Evolutionary conservation across 2,888 invertebrate species (phyloP).

Genomic region (Caenorhabditis sp.): DNA sequence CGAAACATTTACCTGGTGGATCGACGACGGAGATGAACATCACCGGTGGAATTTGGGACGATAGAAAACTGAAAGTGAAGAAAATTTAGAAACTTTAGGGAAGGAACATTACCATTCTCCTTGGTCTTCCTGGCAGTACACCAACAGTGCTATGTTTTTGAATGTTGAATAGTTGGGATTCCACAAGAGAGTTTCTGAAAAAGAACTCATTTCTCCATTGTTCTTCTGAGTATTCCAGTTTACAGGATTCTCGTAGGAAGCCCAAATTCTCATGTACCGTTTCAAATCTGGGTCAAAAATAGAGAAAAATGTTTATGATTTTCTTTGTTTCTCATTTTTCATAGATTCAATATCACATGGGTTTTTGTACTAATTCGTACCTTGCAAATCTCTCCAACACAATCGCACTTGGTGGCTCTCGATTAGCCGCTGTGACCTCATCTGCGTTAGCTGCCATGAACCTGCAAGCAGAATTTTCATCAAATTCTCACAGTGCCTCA

Average conservation of each 20-base stretch:
- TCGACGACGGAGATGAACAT: constrained; percentile 19
- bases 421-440: constrained; percentile 76
- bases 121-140: constrained; percentile 39
- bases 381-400: constrained; percentile 69
- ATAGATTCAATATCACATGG: too few species aligned
- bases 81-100: not conserved
- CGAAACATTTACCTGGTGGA: constrained; percentile 14
- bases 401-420: constrained; percentile 72
- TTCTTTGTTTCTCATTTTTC: too few species aligned
- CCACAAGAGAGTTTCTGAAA: constrained; percentile 61
- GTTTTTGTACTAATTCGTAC: too few species aligned
- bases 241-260: too few species aligned
- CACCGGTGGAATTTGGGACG: constrained; percentile 37
- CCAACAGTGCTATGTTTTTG: constrained; percentile 59
- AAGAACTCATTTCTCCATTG: too few species aligned
- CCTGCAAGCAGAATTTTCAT: constrained; percentile 47
- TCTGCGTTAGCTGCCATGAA: constrained; percentile 81
- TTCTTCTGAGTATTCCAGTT: too few species aligned
- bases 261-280: too few species aligned
- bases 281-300: too few species aligned
- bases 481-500: not conserved
- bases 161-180: constrained; percentile 64
- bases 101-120: constrained; percentile 34
- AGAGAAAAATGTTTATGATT: too few species aligned
- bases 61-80: constrained; percentile 46